These are phyloP conservation scores for Bactericera cockerelli DNA, from an alignment of 1,140 invertebrate genomes.

Conservation along the genomic window DNA sequence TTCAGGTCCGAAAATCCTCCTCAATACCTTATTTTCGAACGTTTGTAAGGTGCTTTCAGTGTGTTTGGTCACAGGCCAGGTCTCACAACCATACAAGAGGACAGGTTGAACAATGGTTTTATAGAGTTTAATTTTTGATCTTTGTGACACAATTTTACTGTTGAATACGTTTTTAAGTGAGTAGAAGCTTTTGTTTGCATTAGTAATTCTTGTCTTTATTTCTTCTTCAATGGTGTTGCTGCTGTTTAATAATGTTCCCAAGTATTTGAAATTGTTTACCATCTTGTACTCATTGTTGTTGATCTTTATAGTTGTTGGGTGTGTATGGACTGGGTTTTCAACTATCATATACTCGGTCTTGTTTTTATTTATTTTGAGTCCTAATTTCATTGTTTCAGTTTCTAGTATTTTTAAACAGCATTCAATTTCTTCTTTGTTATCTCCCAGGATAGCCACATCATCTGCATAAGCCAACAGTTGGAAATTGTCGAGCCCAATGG, in stretches of 20 bases:
- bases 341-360: slow-evolving; percentile 6
- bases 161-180: neutral
- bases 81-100: too few species aligned
- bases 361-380: slow-evolving; percentile 10
- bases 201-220: slow-evolving; percentile 38
- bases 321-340: neutral
- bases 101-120: too few species aligned
- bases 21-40: too few species aligned
- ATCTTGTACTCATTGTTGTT: neutral
- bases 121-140: too few species aligned
- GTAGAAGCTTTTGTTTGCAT: slow-evolving; percentile 23
- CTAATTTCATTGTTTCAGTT: neutral
- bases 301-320: slow-evolving; percentile 1
- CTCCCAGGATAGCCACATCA: slow-evolving; percentile 8
- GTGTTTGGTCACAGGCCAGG: too few species aligned
- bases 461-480: slow-evolving; percentile 3
- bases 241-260: too few species aligned
- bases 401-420: neutral
- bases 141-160: too few species aligned
- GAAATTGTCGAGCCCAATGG: neutral
- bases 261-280: neutral
- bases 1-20: too few species aligned
- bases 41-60: too few species aligned
- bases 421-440: slow-evolving; percentile 1
- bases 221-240: slow-evolving; percentile 10